Evolutionary conservation across 2,797 vertebrate genomes (phyloP), one percentile per base, ranked within the genome.

Genomic region (Hafferia zeledoni): DNA sequence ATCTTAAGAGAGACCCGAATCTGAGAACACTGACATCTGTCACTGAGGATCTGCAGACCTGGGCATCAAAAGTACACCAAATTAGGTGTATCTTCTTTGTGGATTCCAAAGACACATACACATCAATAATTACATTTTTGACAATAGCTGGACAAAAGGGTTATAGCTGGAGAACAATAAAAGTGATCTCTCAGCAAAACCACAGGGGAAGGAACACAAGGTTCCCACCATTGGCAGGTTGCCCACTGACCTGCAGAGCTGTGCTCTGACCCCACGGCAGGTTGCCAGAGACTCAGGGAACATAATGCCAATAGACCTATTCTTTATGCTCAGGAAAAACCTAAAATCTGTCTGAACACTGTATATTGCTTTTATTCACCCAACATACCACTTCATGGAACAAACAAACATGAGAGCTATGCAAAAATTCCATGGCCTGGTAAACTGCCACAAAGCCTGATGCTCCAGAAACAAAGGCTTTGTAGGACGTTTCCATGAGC

Each of bases 361-460:
- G 23, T 25, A 22, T 23, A 44, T 13, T 68, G 69, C 85, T 93
- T 88, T 91, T 33, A 91, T 59, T 57, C 33, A 55, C 70, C 44
- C 76, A 81, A 69, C 57, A 20, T 3, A 43, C 3, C 69, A 63
- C 46, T 64, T 41, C 41, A 17, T 1, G 5, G n/a, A 71, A 83
- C 55, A 91, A 81, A 31, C 18, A 70, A 89, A 83, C 23, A 31
- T 7, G 72, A 61, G 0, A 64, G 39, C 44, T 47, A 59, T 43
- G 76, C 75, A 93, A 82, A n/a, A 88, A 65, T 39, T 47, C 85
- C 50, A 10, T 4, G 64, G 60, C 31, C 49, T 39, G 50, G 39
- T 86, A 27, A 94, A 90, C 5, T 84, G 76, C 55, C 82, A 79
- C 57, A 83, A 93, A 83, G 50, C 72, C 85, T 76, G 83, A 68